These are phyloP conservation scores for Antheraea yamamai DNA, from an alignment of 2,888 invertebrate genomes.

Conservation along the genomic window DNA sequence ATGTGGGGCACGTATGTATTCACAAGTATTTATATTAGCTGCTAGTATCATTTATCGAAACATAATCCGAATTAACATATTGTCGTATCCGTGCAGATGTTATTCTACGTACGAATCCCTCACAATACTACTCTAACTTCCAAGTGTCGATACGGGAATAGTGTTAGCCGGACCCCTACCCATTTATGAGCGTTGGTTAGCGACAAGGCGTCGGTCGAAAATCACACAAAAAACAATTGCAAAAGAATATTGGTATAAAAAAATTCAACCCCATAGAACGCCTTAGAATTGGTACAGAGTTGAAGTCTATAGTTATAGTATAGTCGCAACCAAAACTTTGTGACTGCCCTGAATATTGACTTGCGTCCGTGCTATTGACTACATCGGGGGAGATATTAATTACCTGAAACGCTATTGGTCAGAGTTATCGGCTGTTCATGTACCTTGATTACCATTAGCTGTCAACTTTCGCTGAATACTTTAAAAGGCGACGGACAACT, in stretches of 20 bases:
- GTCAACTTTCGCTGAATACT: no score
- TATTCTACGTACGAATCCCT: conserved; percentile 6
- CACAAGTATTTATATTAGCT: no score
- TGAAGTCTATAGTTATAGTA: no score
- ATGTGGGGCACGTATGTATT: no score
- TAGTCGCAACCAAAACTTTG: no score
- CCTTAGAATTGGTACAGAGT: background rate
- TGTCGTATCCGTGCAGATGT: background rate
- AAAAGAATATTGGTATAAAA: background rate
- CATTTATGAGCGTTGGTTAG: conserved; percentile 3
- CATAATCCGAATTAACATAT: background rate
- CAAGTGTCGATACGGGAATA: conserved; percentile 15
- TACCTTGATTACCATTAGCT: no score
- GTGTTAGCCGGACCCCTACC: conserved; percentile 7
- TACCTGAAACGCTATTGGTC: no score
- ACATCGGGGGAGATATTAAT: no score
- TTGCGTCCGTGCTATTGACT: no score
- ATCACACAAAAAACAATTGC: background rate
- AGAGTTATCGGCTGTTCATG: no score
- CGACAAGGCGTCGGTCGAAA: background rate
- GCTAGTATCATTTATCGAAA: background rate
- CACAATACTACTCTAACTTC: conserved; percentile 4
- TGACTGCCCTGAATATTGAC: no score
- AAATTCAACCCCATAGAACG: background rate
- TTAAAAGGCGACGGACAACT: no score